Conservation (phyloP, 2,888 invertebrate genomes). For the Ischnus inquisitorius region DNA sequence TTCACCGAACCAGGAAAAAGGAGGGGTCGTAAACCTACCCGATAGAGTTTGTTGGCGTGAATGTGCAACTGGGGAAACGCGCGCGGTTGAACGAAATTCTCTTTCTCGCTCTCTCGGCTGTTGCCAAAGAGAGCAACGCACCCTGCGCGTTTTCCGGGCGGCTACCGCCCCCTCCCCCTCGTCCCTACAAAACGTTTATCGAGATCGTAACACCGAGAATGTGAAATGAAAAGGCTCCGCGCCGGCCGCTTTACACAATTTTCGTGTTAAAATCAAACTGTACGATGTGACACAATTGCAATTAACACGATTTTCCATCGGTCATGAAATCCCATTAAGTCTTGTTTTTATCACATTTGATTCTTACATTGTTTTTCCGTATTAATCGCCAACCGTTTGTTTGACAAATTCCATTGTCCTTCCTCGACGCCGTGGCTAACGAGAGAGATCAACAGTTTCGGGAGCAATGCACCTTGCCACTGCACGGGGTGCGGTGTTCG, state of each 20-base stretch:
- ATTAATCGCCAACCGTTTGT: neutral
- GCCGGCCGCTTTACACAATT: neutral
- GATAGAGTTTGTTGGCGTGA: constrained; percentile 49
- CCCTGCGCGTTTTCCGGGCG: constrained; percentile 61
- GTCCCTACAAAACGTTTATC: constrained; percentile 33
- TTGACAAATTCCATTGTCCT: no score
- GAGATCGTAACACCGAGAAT: constrained; percentile 19
- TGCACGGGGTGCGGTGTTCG: neutral
- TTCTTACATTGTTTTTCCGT: neutral
- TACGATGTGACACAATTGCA: neutral
- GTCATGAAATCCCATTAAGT: neutral
- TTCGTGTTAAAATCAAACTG: neutral
- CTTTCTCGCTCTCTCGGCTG: constrained; percentile 20
- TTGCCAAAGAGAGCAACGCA: constrained; percentile 73
- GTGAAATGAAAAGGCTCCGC: neutral
- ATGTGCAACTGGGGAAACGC: constrained; percentile 63
- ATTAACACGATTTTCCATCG: neutral
- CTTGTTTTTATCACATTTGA: neutral
- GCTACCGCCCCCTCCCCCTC: constrained; percentile 22
- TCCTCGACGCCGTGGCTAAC: neutral
- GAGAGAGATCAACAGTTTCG: constrained; percentile 25
- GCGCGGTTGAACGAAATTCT: constrained; percentile 64
- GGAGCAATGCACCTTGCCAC: constrained; percentile 8
- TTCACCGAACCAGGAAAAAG: constrained; percentile 31
- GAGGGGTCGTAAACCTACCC: constrained; percentile 62